Percentiles rank a stretch among this genome's conserved stretches.
phyloP scores from a whole-genome alignment of 1,140 invertebrate genomes.

The Physella acuta region DNA sequence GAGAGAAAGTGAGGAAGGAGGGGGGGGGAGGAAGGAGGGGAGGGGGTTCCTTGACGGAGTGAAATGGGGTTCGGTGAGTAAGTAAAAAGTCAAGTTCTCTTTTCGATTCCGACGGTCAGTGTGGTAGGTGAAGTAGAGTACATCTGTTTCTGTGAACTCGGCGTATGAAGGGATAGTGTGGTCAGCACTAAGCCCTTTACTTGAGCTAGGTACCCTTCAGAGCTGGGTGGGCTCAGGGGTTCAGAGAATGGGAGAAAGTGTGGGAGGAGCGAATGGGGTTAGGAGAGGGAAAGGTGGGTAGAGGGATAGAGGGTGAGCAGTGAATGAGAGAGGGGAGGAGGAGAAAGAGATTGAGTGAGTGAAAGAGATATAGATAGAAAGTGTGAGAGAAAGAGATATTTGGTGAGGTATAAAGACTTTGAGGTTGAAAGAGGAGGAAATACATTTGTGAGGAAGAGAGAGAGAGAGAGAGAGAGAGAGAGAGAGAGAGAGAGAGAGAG shows the following conservation, averaged over 20 bases:
- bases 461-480: neutral
- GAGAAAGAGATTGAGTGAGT: neutral
- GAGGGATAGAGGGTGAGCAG: neutral
- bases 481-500: neutral
- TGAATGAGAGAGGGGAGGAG: too few relatives aligned
- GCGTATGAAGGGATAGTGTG: too few relatives aligned
- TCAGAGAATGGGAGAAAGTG: neutral
- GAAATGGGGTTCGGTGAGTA: neutral
- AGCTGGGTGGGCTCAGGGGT: too few relatives aligned
- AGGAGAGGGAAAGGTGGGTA: neutral
- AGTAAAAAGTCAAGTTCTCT: too few relatives aligned
- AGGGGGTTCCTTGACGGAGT: neutral
- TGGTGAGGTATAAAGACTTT: neutral
- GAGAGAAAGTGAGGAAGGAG: neutral
- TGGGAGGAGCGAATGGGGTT: neutral
- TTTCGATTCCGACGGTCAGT: neutral
- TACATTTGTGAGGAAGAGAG: neutral
- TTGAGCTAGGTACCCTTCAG: too few relatives aligned
- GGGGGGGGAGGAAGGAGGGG: conserved; percentile 3
- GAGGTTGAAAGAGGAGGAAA: neutral
- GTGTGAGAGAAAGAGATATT: neutral
- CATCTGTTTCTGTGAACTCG: too few relatives aligned
- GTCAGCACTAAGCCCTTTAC: neutral
- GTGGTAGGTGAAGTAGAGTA: too few relatives aligned
- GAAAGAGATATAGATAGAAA: neutral